Evolutionary conservation across 2,113 vertebrate genomes (phyloP).

Genomic region (Desmodus rotundus): DNA sequence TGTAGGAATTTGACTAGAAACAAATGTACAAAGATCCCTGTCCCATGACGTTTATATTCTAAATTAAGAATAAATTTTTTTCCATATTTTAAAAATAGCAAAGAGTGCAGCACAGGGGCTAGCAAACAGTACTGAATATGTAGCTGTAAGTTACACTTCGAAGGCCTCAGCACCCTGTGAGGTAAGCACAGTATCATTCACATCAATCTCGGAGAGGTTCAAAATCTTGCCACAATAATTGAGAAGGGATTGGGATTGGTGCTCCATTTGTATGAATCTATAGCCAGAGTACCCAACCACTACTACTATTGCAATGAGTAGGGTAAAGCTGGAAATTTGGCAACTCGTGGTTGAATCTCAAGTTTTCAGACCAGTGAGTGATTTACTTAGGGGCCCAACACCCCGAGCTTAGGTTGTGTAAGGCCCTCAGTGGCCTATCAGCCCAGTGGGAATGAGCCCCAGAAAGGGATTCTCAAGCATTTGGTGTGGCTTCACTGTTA

Average conservation of each 20-base stretch:
- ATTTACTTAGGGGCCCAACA: not conserved
- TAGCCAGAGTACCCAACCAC: not conserved
- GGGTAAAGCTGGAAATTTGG: not conserved
- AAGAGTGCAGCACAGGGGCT: not conserved
- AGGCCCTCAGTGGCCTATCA: not conserved
- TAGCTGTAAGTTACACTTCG: not conserved
- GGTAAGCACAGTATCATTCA: not conserved
- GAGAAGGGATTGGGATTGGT: not conserved
- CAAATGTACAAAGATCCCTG: not conserved
- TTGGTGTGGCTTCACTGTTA: not conserved
- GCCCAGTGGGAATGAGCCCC: not conserved
- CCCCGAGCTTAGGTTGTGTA: not conserved
- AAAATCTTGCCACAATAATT: not conserved
- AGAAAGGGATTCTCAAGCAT: not conserved
- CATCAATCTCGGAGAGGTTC: not conserved
- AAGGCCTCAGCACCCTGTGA: not conserved
- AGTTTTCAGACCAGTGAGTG: not conserved
- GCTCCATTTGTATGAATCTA: not conserved
- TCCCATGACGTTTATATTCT: not conserved
- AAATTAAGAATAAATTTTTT: not conserved
- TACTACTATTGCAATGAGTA: not conserved
- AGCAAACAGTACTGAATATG: not conserved
- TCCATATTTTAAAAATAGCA: not conserved
- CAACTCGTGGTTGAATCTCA: not conserved
- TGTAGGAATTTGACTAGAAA: constrained; percentile 19